phyloP scores from a whole-genome alignment of 2,797 vertebrate genomes.

The Pangasius larnaudii region DNA sequence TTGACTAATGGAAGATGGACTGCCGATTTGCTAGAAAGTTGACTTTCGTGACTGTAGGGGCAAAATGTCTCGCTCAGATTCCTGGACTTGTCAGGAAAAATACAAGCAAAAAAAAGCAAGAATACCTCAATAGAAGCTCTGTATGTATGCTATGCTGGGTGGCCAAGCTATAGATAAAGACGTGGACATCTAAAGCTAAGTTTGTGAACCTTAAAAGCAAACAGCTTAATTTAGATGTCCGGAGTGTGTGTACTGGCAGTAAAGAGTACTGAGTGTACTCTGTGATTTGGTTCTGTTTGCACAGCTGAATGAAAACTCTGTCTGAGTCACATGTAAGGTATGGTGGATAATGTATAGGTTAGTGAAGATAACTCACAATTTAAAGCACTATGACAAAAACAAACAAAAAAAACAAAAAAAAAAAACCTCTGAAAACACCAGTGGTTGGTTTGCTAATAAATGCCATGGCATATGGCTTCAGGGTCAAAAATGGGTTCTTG shows the following conservation, averaged over 20 bases:
- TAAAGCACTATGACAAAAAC: neutral
- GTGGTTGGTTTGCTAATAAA: conserved; percentile 14
- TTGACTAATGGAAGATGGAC: conserved; percentile 44
- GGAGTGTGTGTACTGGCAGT: conserved; percentile 31
- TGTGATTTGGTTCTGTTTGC: conserved; percentile 70
- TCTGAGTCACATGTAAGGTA: conserved; percentile 64
- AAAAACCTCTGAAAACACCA: neutral
- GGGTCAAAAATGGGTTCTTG: conserved; percentile 2
- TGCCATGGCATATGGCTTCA: neutral
- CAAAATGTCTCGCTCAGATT: conserved; percentile 51
- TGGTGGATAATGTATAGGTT: conserved; percentile 63
- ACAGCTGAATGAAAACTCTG: conserved; percentile 68
- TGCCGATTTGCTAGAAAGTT: conserved; percentile 58
- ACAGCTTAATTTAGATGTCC: conserved; percentile 72
- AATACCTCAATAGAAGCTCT: conserved; percentile 59
- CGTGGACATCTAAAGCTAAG: conserved; percentile 48
- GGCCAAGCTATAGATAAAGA: conserved; percentile 45
- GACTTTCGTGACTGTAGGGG: conserved; percentile 64
- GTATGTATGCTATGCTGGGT: conserved; percentile 59
- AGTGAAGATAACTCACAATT: neutral
- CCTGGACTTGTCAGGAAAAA: conserved; percentile 51
- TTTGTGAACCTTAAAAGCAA: conserved; percentile 59
- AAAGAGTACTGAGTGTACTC: conserved; percentile 36
- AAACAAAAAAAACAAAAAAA: neutral
- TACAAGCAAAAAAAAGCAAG: conserved; percentile 53